phyloP scores from a whole-genome alignment of 1,140 invertebrate genomes.

The Ganaspis sp. region DNA sequence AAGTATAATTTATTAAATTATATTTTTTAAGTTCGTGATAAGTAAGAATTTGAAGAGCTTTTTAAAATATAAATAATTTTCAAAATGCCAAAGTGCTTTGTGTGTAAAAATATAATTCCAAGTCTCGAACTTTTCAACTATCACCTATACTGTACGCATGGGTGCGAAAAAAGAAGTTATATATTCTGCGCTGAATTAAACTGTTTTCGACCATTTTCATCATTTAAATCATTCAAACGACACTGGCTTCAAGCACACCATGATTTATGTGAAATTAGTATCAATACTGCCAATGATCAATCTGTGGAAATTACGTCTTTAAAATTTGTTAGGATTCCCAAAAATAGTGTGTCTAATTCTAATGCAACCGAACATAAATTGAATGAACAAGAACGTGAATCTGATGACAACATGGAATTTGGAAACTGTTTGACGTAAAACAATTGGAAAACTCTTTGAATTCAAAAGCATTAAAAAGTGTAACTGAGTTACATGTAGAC shows the following conservation, averaged over 20 bases:
- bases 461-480: not conserved
- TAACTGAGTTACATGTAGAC: not conserved
- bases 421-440: not conserved
- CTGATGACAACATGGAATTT: not conserved
- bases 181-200: constrained; percentile 8
- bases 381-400: not conserved
- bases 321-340: not conserved
- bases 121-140: not conserved
- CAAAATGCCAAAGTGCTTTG: not conserved
- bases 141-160: not conserved
- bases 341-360: not conserved
- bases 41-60: no score
- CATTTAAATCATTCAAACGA: not conserved
- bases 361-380: not conserved
- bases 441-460: not conserved
- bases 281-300: not conserved
- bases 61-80: constrained; percentile 1
- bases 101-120: not conserved
- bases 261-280: not conserved
- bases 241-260: not conserved
- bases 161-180: not conserved
- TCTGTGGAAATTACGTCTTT: not conserved
- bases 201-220: not conserved
- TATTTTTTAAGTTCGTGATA: not conserved
- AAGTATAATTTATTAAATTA: not conserved